Evolutionary conservation across 2,797 vertebrate species (phyloP).

Genomic region (Crenuchus spilurus): DNA sequence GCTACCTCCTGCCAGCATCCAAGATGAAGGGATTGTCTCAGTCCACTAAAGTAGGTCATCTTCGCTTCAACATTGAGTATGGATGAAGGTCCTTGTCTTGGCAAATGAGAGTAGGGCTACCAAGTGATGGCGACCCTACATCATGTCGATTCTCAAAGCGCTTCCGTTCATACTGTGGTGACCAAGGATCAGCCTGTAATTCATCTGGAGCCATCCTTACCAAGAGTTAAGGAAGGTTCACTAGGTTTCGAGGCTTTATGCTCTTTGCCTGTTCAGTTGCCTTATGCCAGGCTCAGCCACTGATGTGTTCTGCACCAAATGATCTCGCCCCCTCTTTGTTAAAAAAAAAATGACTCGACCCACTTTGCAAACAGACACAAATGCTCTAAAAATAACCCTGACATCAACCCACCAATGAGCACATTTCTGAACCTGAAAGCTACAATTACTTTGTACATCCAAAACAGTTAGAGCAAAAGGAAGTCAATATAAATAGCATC

Average conservation of each 20-base stretch:
- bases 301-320: slow-evolving; percentile 1
- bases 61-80: slow-evolving; percentile 14
- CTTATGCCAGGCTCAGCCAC: not conserved
- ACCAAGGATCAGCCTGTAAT: slow-evolving; percentile 15
- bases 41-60: slow-evolving; percentile 48
- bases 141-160: slow-evolving; percentile 22
- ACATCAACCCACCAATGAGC: slow-evolving; percentile 11
- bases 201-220: not conserved
- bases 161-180: not conserved
- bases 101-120: not conserved
- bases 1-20: not conserved
- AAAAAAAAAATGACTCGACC: slow-evolving; percentile 10
- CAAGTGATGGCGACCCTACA: slow-evolving; percentile 18
- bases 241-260: not conserved
- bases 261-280: not conserved
- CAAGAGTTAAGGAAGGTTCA: not conserved
- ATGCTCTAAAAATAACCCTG: slow-evolving; percentile 29
- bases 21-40: slow-evolving; percentile 27
- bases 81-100: slow-evolving; percentile 14
- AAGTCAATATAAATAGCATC: slow-evolving; percentile 44
- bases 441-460: slow-evolving; percentile 24
- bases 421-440: slow-evolving; percentile 17
- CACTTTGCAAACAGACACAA: slow-evolving; percentile 37
- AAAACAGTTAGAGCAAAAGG: slow-evolving; percentile 17
- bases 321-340: not conserved